These are phyloP conservation scores for Pemphigus obesinymphae DNA, from an alignment of 1,140 invertebrate species.

Conservation along the genomic window DNA sequence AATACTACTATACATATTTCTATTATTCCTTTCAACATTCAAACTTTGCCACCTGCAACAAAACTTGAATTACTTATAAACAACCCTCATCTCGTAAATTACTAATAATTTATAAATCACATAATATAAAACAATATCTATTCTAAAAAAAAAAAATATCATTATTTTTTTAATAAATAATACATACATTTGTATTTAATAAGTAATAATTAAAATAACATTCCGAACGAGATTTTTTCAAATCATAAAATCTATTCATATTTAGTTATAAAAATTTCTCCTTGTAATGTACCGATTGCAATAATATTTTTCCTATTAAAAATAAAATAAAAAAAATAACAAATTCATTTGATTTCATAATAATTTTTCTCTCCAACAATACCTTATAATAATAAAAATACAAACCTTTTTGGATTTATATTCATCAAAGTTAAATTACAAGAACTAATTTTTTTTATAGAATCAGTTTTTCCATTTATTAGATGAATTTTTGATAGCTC, in stretches of 20 bases:
- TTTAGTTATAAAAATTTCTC: background rate
- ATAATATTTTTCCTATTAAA: slow-evolving; percentile 3
- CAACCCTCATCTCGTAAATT: too few species aligned
- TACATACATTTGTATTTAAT: background rate
- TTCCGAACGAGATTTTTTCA: background rate
- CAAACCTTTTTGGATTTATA: slow-evolving; percentile 9
- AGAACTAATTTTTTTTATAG: background rate
- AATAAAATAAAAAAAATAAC: too few species aligned
- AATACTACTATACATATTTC: slow-evolving; percentile 1
- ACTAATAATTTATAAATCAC: too few species aligned
- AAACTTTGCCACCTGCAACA: background rate
- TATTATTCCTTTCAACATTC: background rate
- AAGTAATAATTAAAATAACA: background rate
- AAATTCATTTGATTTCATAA: background rate
- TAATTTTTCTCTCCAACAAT: background rate
- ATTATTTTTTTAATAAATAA: background rate
- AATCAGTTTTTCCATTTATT: background rate
- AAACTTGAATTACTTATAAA: background rate
- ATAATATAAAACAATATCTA: too few species aligned
- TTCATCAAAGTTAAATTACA: background rate
- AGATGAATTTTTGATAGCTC: background rate
- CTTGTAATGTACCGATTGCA: slow-evolving; percentile 1
- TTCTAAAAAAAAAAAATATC: background rate
- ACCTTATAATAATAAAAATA: background rate
- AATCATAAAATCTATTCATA: background rate